Conservation (phyloP, 53 echinoderm and acorn worm species). For the Astropecten irregularis region DNA sequence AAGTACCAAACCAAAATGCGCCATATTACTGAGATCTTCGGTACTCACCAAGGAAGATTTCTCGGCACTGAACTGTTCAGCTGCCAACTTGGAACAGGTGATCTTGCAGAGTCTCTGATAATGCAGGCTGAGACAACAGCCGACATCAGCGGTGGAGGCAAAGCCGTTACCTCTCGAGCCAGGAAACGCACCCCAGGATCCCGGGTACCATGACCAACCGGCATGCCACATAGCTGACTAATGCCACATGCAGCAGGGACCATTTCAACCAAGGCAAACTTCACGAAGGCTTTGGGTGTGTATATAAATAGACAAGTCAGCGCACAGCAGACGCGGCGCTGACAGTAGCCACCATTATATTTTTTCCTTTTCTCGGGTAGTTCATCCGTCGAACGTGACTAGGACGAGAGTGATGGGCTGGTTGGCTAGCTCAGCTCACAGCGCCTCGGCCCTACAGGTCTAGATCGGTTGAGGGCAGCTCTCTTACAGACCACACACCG, state of each 20-base stretch:
- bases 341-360: constrained; percentile 43
- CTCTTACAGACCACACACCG: too few relatives aligned
- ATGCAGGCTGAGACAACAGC: constrained; percentile 41
- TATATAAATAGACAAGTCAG: constrained; percentile 50
- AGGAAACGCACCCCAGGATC: constrained; percentile 41
- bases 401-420: background rate
- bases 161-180: constrained; percentile 17
- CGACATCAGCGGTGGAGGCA: constrained; percentile 23
- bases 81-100: constrained; percentile 51
- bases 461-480: too few relatives aligned
- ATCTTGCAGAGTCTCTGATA: constrained; percentile 46
- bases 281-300: background rate
- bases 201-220: constrained; percentile 51
- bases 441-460: background rate
- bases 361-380: constrained; percentile 50
- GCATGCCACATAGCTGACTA: constrained; percentile 55
- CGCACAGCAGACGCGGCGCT: constrained; percentile 15
- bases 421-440: background rate
- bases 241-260: constrained; percentile 46
- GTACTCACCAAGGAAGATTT: too few relatives aligned
- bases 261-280: constrained; percentile 20
- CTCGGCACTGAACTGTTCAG: constrained; percentile 34
- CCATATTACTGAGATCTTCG: too few relatives aligned
- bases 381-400: constrained; percentile 51
- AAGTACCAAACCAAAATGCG: too few relatives aligned